Percentiles rank a stretch among this genome's conserved stretches.
phyloP scores from a whole-genome alignment of 2,888 invertebrate genomes.

The Scaptodrosophila latifasciaeformis region DNA sequence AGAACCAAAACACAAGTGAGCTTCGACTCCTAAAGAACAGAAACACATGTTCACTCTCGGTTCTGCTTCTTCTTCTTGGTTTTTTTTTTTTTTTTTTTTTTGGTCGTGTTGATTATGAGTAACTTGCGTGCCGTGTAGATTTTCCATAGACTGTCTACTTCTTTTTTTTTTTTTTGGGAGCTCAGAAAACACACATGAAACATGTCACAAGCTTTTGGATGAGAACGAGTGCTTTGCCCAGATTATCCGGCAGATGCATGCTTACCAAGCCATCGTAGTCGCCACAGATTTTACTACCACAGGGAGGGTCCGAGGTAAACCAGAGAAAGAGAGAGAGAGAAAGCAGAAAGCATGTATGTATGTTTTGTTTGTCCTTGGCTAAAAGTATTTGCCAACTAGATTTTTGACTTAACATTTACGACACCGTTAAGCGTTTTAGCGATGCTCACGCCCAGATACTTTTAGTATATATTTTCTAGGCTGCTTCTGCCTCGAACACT shows the following conservation, averaged over 20 bases:
- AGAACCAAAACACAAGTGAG: background rate
- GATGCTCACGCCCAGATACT: constrained; percentile 26
- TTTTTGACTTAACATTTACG: constrained; percentile 60
- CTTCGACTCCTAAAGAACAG: background rate
- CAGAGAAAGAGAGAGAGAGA: no score
- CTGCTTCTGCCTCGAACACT: background rate
- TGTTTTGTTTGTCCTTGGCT: constrained; percentile 16
- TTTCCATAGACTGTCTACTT: no score
- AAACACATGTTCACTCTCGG: constrained; percentile 57
- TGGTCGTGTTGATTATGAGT: no score
- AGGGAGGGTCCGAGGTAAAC: no score
- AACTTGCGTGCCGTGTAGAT: no score
- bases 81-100: constrained; percentile 10
- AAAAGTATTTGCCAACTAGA: constrained; percentile 61
- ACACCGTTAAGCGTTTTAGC: constrained; percentile 42
- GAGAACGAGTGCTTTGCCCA: background rate
- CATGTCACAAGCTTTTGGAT: background rate
- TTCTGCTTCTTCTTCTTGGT: constrained; percentile 34
- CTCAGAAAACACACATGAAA: no score
- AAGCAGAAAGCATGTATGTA: background rate
- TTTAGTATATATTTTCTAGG: background rate
- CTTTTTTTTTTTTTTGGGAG: no score
- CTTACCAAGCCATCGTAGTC: no score
- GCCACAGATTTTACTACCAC: no score
- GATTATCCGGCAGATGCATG: constrained; percentile 12